Evolutionary conservation across 2,888 invertebrate genomes (phyloP), one percentile per base, ranked within the genome.

Genomic region (Leptarthrus brevirostris): DNA sequence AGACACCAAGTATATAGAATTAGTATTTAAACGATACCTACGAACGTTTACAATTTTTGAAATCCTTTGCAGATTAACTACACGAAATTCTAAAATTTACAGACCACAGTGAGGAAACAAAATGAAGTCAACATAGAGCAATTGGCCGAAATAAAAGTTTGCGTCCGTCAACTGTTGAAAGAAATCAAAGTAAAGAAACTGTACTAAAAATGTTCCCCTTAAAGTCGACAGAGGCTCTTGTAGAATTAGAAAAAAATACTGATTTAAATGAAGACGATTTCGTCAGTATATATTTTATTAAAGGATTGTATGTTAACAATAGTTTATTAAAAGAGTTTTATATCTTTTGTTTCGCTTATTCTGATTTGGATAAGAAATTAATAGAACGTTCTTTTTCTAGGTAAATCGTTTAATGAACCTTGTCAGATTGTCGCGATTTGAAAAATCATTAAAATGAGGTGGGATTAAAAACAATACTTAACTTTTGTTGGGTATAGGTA

Each of bases 221-320:
- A 49, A 49, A 49, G 18, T 49, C 16, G 16, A 18, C 49, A 49
- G 49, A 49, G 49, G 49, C 18, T 49, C 14, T 49, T 44, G 44
- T 12, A 14, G n/a, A 44, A 44, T 44, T 44, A 3, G 44, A 44
- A 44, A 14, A 44, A 44, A 44, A 44, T 6, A 12, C 44, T 44
- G n/a, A 44, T 44, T 44, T 44, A 44, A 44, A 44, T 12, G 44
- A 44, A 44, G 44, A 44, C 16, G 44, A 44, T 44, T 44, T 44
- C 5, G 44, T 44, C 3, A 44, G 44, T 12, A 8, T 30, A 30
- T 30, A 30, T 30, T 30, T 30, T 30, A 30, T 30, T 30, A 30
- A 30, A 30, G 30, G 30, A 30, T 3, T 5, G 4, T 30, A 30
- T 30, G 30, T 30, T 30, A 5, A 5, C 8, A 30, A 30, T 30